phyloP scores from a whole-genome alignment of 2,888 invertebrate genomes.

The Reticulitermes lucifugus region DNA sequence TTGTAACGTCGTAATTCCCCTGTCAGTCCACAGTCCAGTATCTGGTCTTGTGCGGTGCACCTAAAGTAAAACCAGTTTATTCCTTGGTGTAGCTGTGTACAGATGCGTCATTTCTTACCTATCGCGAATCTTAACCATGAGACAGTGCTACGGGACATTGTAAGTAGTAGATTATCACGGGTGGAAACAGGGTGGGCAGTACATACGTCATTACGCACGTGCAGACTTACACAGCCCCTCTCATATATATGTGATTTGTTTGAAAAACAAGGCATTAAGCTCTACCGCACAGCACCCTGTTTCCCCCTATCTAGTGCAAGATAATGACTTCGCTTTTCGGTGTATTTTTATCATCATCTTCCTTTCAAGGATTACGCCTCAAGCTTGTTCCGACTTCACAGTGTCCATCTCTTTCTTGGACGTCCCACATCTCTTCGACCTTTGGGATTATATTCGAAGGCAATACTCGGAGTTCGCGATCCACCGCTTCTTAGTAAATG shows the following conservation, averaged over 20 bases:
- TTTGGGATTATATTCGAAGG: no score
- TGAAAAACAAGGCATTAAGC: constrained; percentile 11
- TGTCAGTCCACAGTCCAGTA: not conserved
- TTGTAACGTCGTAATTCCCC: not conserved
- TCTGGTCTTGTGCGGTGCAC: not conserved
- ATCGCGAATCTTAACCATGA: not conserved
- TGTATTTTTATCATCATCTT: not conserved
- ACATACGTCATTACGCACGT: constrained; percentile 16
- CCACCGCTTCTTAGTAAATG: no score
- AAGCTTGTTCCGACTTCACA: no score
- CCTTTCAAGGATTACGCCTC: no score
- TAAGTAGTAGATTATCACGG: not conserved
- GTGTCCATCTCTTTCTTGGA: no score
- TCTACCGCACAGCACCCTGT: not conserved
- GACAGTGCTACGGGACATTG: constrained; percentile 26
- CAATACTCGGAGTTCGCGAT: no score
- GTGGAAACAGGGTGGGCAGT: not conserved
- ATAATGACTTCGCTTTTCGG: not conserved
- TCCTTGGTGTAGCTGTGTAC: not conserved
- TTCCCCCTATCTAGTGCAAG: not conserved
- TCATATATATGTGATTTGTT: not conserved
- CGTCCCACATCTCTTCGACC: no score
- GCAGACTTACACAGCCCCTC: not conserved
- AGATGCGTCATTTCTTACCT: no score
- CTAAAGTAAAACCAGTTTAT: constrained; percentile 18